These are phyloP conservation scores for Gymnothorax javanicus DNA, from an alignment of 2,797 vertebrate species.

Conservation along the genomic window DNA sequence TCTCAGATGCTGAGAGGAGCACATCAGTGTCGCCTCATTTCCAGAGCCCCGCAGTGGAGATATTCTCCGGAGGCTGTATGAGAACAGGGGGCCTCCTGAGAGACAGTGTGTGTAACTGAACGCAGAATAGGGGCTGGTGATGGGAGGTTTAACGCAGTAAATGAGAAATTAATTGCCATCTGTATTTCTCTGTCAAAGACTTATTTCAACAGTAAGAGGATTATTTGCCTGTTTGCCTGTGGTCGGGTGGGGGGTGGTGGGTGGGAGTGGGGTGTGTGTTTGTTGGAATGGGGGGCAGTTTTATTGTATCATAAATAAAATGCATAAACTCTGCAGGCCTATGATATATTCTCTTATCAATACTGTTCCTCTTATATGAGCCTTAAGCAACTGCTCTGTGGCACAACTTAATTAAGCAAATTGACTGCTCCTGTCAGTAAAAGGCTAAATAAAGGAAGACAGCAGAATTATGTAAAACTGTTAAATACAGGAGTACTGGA, in stretches of 20 bases:
- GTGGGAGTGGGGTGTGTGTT: background rate
- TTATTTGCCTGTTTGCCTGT: conserved; percentile 9
- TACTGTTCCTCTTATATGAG: background rate
- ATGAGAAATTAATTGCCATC: conserved; percentile 51
- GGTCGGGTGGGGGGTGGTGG: too few relatives aligned
- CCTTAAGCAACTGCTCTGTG: background rate
- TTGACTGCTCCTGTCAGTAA: conserved; percentile 1
- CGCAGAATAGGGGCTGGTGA: conserved; percentile 32
- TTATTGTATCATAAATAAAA: background rate
- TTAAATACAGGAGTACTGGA: background rate
- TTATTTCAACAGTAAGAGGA: conserved; percentile 20
- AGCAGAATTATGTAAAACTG: background rate
- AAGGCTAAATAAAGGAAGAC: background rate
- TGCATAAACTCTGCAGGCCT: background rate
- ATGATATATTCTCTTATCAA: background rate
- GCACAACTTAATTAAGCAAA: conserved; percentile 19
- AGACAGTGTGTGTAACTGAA: conserved; percentile 40
- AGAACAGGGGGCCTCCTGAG: conserved; percentile 48
- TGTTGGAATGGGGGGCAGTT: background rate
- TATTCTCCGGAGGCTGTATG: conserved; percentile 49
- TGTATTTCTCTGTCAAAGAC: conserved; percentile 4
- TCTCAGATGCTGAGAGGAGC: conserved; percentile 44
- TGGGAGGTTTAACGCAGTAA: conserved; percentile 38
- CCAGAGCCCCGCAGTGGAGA: conserved; percentile 49
- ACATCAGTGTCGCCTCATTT: conserved; percentile 73